phyloP scores from a whole-genome alignment of 2,113 vertebrate species.

The Isichthys henryi region DNA sequence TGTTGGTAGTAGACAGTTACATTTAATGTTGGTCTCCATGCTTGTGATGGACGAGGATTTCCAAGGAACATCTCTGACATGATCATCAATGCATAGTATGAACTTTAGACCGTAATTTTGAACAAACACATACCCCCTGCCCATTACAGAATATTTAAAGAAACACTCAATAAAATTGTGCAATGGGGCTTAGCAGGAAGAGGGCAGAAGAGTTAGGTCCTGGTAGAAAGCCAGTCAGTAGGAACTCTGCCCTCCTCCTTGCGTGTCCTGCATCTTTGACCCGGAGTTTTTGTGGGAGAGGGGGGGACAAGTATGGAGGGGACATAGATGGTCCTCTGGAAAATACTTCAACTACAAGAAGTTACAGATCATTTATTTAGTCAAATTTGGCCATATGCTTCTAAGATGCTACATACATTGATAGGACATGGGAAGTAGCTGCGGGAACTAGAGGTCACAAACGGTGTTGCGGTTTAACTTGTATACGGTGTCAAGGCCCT shows the following conservation, averaged over 20 bases:
- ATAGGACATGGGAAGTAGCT: not conserved
- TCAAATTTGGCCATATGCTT: not conserved
- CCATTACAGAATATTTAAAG: conserved; percentile 28
- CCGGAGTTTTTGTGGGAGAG: not conserved
- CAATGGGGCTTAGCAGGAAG: conserved; percentile 22
- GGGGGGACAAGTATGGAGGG: not conserved
- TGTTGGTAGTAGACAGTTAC: too few species aligned
- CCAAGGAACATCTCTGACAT: not conserved
- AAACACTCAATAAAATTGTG: conserved; percentile 38
- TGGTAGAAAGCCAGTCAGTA: not conserved
- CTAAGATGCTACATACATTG: not conserved
- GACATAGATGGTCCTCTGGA: not conserved
- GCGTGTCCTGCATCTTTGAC: not conserved
- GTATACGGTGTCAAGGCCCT: not conserved
- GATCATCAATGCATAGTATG: conserved; percentile 41
- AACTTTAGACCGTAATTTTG: conserved; percentile 26
- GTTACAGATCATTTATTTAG: not conserved
- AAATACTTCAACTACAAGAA: not conserved
- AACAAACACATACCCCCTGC: conserved; percentile 18
- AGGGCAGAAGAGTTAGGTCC: not conserved
- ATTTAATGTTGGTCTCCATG: not conserved
- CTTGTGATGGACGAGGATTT: not conserved
- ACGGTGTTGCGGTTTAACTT: conserved; percentile 17
- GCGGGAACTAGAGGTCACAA: not conserved
- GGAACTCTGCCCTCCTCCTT: not conserved